phyloP scores from a whole-genome alignment of 2,113 vertebrate species.

The Zapornia atra region DNA sequence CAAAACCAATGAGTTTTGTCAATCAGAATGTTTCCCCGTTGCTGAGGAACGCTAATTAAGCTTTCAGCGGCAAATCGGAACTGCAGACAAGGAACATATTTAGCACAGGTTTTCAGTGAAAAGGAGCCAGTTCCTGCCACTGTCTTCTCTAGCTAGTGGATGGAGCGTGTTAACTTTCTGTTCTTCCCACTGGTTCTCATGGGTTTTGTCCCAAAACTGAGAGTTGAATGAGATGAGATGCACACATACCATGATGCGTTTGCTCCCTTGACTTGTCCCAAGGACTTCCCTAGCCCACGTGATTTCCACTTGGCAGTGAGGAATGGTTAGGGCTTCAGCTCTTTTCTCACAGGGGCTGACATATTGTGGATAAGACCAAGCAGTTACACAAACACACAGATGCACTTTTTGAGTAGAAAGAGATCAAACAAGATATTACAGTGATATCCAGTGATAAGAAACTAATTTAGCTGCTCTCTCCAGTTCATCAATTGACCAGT shows the following conservation, averaged over 20 bases:
- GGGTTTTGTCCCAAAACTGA: neutral
- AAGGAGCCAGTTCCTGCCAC: neutral
- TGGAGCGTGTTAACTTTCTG: neutral
- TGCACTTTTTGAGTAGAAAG: neutral
- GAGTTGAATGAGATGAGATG: neutral
- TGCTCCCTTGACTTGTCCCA: neutral
- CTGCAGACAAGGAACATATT: slow-evolving; percentile 3
- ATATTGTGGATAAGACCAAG: neutral
- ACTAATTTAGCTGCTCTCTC: neutral
- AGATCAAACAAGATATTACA: neutral
- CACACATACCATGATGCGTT: neutral
- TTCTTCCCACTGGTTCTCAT: neutral
- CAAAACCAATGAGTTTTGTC: neutral
- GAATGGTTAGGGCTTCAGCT: neutral
- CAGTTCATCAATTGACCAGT: neutral
- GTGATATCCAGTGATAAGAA: neutral
- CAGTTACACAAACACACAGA: neutral
- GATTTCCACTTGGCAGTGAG: neutral
- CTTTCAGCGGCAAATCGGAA: slow-evolving; percentile 32
- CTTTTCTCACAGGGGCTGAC: neutral
- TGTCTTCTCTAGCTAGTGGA: neutral
- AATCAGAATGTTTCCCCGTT: neutral
- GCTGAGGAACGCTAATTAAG: slow-evolving; percentile 12
- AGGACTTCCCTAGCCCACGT: neutral
- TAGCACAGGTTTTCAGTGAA: neutral